A percentile compares a stretch with the other conserved stretches of the same genome.
These are phyloP conservation scores for Orchesella flavescens DNA, from an alignment of 2,888 invertebrate species.

Conservation along the genomic window DNA sequence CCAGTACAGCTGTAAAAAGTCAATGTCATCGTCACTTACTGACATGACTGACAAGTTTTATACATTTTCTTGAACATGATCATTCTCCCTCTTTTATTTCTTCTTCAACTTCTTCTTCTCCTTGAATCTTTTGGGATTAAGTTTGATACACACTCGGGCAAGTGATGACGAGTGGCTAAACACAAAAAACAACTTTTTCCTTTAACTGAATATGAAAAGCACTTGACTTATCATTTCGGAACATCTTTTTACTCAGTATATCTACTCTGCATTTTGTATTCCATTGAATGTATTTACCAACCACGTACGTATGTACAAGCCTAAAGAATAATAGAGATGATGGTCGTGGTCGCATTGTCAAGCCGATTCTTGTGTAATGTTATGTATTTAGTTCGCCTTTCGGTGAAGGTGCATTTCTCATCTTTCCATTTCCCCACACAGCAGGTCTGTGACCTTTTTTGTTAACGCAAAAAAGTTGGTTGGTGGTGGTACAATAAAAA, in stretches of 20 bases:
- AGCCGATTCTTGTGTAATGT: not conserved
- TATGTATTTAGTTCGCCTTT: not conserved
- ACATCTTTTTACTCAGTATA: not conserved
- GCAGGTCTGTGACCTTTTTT: constrained; percentile 27
- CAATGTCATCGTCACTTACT: constrained; percentile 28
- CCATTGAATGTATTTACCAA: not conserved
- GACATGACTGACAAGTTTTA: constrained; percentile 35
- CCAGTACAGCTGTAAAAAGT: constrained; percentile 9
- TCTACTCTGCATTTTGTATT: not conserved
- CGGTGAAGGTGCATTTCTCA: not conserved
- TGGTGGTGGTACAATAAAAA: not conserved
- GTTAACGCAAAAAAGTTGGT: not conserved
- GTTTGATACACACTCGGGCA: not conserved
- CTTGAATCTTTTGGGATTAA: too few relatives aligned
- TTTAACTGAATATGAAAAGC: not conserved
- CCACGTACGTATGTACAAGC: not conserved
- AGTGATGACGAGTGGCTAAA: constrained; percentile 3
- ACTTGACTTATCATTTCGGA: constrained; percentile 16
- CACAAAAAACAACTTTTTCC: not conserved
- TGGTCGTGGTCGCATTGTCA: not conserved
- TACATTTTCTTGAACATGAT: constrained; percentile 13
- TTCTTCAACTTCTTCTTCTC: not conserved
- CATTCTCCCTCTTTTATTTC: not conserved
- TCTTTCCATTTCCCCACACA: not conserved
- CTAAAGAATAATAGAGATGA: not conserved